Evolutionary conservation across 2,888 invertebrate species (phyloP).

Genomic region (Chloroclystis v-ata): DNA sequence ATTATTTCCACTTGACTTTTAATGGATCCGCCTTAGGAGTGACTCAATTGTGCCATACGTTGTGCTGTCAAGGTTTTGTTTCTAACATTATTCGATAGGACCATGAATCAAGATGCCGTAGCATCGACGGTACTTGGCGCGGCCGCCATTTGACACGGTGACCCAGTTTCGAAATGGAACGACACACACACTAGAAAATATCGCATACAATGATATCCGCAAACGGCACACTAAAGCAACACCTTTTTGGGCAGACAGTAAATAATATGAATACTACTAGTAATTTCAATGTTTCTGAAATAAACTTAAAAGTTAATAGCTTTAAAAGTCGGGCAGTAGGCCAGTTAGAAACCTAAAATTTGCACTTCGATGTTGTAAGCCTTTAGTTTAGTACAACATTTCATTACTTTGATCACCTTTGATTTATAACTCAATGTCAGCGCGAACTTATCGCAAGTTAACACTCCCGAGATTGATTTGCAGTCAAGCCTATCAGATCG

Average conservation of each 20-base stretch:
- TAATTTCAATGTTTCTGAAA: too few relatives aligned
- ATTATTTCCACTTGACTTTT: conserved; percentile 16
- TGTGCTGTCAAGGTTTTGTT: conserved; percentile 19
- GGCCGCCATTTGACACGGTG: conserved; percentile 71
- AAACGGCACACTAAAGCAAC: conserved; percentile 43
- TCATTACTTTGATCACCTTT: conserved; percentile 17
- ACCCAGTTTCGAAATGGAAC: conserved; percentile 77
- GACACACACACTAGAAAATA: conserved; percentile 64
- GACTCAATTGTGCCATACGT: conserved; percentile 1
- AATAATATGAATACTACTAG: conserved; percentile 22
- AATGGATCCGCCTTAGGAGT: conserved; percentile 7
- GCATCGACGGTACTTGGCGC: conserved; percentile 62
- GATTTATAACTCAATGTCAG: conserved; percentile 19
- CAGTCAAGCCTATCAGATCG: conserved; percentile 7
- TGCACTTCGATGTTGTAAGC: conserved; percentile 54
- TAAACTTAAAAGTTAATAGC: conserved; percentile 29
- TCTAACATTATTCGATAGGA: conserved; percentile 37
- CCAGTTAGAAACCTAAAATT: conserved; percentile 19
- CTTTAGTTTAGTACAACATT: conserved; percentile 22
- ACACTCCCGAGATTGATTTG: conserved; percentile 9
- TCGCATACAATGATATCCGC: conserved; percentile 51
- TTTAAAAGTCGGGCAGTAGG: conserved; percentile 49
- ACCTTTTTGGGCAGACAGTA: conserved; percentile 44
- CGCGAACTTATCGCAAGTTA: conserved; percentile 12
- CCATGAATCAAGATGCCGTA: conserved; percentile 69